phyloP scores from a whole-genome alignment of 2,888 invertebrate genomes.

The Prionchulus punctatus region DNA sequence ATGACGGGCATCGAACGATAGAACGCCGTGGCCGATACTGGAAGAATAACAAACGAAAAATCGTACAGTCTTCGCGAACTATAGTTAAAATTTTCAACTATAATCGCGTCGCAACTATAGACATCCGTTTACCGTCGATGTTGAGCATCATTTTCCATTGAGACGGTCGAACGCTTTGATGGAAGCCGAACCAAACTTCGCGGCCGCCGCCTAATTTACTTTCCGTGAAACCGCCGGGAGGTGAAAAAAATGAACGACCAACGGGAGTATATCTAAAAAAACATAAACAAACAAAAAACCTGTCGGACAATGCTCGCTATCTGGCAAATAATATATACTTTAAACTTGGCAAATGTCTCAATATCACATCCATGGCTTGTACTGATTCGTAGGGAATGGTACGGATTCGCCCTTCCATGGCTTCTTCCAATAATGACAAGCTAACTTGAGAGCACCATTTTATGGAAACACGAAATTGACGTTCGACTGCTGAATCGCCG shows the following conservation, averaged over 20 bases:
- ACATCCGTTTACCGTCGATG: slow-evolving; percentile 64
- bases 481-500: slow-evolving; percentile 83
- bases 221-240: slow-evolving; percentile 47
- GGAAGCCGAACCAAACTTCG: slow-evolving; percentile 99
- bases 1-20: slow-evolving; percentile 99
- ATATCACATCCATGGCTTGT: slow-evolving; percentile 93
- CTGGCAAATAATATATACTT: slow-evolving; percentile 15
- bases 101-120: background rate
- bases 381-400: slow-evolving; percentile 82
- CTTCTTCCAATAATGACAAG: slow-evolving; percentile 87
- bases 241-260: slow-evolving; percentile 95
- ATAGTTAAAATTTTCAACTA: background rate
- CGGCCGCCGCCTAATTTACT: slow-evolving; percentile 63
- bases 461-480: slow-evolving; percentile 88
- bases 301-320: background rate
- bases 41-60: slow-evolving; percentile 10
- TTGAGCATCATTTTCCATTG: slow-evolving; percentile 99
- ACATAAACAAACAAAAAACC: background rate
- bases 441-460: slow-evolving; percentile 90
- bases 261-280: slow-evolving; percentile 71
- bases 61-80: background rate
- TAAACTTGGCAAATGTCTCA: slow-evolving; percentile 85
- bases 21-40: slow-evolving; percentile 98
- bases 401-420: slow-evolving; percentile 81
- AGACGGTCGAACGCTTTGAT: slow-evolving; percentile 95